Percentiles rank a stretch among this genome's conserved stretches.
phyloP scores from a whole-genome alignment of 2,888 invertebrate genomes.

The Xanthorhoe spadicearia region DNA sequence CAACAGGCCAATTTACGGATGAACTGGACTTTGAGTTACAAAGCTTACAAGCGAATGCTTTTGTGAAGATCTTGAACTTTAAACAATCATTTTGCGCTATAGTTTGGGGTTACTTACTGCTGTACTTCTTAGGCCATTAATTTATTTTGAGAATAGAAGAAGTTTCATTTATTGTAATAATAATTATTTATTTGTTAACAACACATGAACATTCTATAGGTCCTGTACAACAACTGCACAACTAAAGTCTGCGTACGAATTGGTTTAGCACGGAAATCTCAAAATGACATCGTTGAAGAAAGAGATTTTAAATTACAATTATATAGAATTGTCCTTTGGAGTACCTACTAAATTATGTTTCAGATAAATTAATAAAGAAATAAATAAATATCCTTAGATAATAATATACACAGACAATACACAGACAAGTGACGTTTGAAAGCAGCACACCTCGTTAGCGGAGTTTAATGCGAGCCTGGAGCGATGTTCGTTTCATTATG shows the following conservation, averaged over 20 bases:
- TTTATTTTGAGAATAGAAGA: too few relatives aligned
- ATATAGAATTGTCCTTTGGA: too few relatives aligned
- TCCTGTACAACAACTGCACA: too few relatives aligned
- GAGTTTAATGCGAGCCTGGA: conserved; percentile 72
- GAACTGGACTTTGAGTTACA: conserved; percentile 15
- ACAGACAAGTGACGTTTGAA: conserved; percentile 57
- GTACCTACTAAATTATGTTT: too few relatives aligned
- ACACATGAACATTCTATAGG: too few relatives aligned
- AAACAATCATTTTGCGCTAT: not conserved
- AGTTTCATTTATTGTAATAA: too few relatives aligned
- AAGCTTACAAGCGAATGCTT: conserved; percentile 8
- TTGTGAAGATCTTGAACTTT: not conserved
- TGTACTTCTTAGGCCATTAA: not conserved
- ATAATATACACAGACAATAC: too few relatives aligned
- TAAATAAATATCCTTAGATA: too few relatives aligned
- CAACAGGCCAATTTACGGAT: conserved; percentile 31
- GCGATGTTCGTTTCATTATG: conserved; percentile 78
- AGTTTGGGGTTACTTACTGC: not conserved
- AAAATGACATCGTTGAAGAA: not conserved
- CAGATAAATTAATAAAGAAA: too few relatives aligned
- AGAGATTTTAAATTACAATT: too few relatives aligned
- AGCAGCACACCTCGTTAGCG: conserved; percentile 67
- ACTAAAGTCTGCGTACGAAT: not conserved
- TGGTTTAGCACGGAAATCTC: not conserved
- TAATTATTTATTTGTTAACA: too few relatives aligned